Conservation (phyloP, 2,113 vertebrate genomes). For the Tachuris rubrigastra region DNA sequence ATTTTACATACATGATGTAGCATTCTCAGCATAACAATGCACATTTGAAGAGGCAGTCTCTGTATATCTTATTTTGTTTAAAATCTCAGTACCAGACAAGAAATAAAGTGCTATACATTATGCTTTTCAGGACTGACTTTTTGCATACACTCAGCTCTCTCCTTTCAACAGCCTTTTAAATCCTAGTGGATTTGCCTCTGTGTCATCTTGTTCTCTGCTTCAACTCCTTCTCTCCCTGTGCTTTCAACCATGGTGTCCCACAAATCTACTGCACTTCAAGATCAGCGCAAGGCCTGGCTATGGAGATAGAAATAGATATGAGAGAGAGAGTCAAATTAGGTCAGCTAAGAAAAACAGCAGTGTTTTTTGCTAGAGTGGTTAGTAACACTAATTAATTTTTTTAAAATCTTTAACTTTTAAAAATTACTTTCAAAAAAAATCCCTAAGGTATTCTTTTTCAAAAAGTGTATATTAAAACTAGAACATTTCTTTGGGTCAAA, state of each 20-base stretch:
- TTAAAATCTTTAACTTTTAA: background rate
- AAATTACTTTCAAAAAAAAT: background rate
- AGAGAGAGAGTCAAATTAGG: background rate
- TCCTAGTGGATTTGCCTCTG: background rate
- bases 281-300: background rate
- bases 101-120: background rate
- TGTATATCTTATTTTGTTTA: background rate
- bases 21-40: background rate
- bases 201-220: background rate
- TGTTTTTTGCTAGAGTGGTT: background rate
- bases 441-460: background rate
- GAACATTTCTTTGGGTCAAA: rapidly evolving
- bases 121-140: background rate
- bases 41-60: background rate
- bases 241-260: background rate
- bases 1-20: background rate
- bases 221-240: background rate
- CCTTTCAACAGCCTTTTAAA: background rate
- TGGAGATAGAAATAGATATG: background rate
- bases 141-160: background rate
- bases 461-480: background rate
- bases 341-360: background rate
- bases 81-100: background rate
- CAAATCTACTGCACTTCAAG: background rate
- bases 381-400: background rate